Evolutionary conservation across 2,113 vertebrate species (phyloP), one percentile per base, ranked within the genome.

Genomic region (Pachyramphus minor): DNA sequence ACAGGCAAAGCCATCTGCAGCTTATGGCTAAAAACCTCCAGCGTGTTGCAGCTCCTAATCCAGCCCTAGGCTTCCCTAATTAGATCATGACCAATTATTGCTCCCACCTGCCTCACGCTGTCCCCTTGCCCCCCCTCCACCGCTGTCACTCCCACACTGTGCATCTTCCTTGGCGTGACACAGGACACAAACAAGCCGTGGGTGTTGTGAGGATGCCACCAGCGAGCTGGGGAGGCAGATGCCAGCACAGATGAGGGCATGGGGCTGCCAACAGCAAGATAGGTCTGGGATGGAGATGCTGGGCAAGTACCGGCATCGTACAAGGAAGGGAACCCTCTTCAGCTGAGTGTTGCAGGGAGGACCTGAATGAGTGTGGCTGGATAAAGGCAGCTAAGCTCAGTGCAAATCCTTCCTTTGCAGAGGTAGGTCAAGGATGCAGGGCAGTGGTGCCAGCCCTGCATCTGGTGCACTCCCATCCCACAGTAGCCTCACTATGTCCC

Each of bases 21-120:
- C 45, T 95, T 86, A 73, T 6, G 7, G 92, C 74, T 84, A 33
- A 92, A 93, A 80, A 2, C 35, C 74, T 66, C 14, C 42, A 1
- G 35, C 6, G 30, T 91, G 94, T 12, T 66, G 79, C 90, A 35
- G 86, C 91, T 76, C 82, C 84, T 92, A 80, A 96, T 76, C 90
- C 62, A 79, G 78, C 88, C 66, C 64, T 59, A 44, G 90, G 76
- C 82, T 74, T 39, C 69, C 75, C 80, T 97, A 96, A 97, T 97
- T 91, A 96, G 88, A 97, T 95, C 95, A 95, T 19, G 31, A 72
- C 7, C 87, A 96, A 90, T 95, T 96, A 95, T 49, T 95, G 92
- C 95, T 95, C 62, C 92, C 95, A 95, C 90, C 95, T 97, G 94
- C 93, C 91, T 96, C 88, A 37, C 1, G 1, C 59, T 78, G 69